Percentiles rank a stretch among this genome's conserved stretches.
Evolutionary conservation across 2,113 vertebrate genomes (phyloP).

Genomic region (Charadrius vociferus): DNA sequence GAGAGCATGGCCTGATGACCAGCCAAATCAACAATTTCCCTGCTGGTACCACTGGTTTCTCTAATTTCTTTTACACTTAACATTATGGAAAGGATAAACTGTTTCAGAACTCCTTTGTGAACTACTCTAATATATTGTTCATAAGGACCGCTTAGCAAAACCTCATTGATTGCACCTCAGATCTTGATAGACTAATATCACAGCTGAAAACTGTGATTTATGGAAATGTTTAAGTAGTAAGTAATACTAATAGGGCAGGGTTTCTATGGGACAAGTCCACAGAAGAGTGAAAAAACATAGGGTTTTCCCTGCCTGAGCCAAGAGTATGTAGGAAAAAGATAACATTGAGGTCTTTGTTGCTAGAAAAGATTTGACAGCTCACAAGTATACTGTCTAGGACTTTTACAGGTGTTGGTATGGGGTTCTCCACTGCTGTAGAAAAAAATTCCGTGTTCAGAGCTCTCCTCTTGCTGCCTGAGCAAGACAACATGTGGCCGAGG

Average conservation of each 20-base stretch:
- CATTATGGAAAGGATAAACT: not conserved
- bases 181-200: not conserved
- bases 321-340: not conserved
- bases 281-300: not conserved
- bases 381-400: not conserved
- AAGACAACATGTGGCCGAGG: not conserved
- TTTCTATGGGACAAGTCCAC: not conserved
- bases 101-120: not conserved
- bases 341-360: not conserved
- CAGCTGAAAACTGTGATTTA: not conserved
- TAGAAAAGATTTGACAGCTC: not conserved
- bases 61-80: not conserved
- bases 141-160: not conserved
- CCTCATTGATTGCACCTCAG: not conserved
- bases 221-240: not conserved
- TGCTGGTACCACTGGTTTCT: not conserved
- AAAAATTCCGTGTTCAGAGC: not conserved
- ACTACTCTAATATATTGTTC: not conserved
- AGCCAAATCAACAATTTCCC: not conserved
- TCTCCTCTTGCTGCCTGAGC: not conserved
- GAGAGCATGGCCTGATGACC: not conserved
- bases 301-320: not conserved
- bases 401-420: not conserved
- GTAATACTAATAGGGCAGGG: not conserved
- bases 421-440: not conserved